Evolutionary conservation across 2,797 vertebrate genomes (phyloP).

Genomic region (Borostomias antarcticus): DNA sequence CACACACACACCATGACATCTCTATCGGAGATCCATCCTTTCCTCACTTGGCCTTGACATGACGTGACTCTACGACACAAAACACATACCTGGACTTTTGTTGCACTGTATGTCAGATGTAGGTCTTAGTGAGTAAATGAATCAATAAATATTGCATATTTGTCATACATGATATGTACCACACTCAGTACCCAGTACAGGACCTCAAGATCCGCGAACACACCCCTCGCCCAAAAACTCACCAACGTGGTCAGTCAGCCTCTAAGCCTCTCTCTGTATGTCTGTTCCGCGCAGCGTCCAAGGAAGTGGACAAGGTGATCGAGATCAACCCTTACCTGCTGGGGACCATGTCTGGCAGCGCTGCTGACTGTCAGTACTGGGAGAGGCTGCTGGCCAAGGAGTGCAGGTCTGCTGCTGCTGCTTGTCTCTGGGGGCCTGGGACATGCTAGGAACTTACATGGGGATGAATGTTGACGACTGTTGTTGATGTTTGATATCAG

Average conservation of each 20-base stretch:
- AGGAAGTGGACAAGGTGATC: conserved; percentile 82
- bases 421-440: conserved; percentile 3
- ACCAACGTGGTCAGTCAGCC: no score
- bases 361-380: conserved; percentile 88
- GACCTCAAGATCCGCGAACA: no score
- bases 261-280: background rate
- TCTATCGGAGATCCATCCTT: no score
- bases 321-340: conserved; percentile 90
- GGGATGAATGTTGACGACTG: conserved; percentile 20
- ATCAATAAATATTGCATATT: no score
- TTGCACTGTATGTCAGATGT: no score
- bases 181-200: no score
- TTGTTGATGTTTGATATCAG: background rate
- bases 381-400: conserved; percentile 87
- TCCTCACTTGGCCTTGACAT: no score
- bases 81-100: no score
- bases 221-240: no score
- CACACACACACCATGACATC: background rate
- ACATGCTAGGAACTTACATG: conserved; percentile 7
- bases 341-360: conserved; percentile 88
- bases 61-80: no score
- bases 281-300: conserved; percentile 52
- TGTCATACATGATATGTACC: no score
- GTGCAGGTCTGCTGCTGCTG: conserved; percentile 76
- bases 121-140: no score